phyloP scores from a whole-genome alignment of 1,140 invertebrate species.

The Pissodes strobi region DNA sequence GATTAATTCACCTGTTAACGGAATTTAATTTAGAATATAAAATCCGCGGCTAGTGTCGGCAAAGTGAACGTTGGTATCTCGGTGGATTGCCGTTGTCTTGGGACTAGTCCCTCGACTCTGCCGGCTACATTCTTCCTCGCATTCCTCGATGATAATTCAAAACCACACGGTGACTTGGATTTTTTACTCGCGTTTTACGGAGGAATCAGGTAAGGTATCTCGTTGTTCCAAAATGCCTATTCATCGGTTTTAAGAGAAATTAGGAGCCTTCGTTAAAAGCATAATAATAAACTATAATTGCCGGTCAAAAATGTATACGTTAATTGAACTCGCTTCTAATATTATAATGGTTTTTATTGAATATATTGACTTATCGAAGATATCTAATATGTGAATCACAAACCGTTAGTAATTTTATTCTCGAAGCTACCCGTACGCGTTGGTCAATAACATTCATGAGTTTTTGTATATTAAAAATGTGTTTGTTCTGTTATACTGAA shows the following conservation, averaged over 20 bases:
- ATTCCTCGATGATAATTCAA: constrained; percentile 48
- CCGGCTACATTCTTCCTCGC: constrained; percentile 33
- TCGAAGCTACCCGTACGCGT: too few species aligned
- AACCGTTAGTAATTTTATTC: too few species aligned
- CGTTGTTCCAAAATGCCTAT: constrained; percentile 49
- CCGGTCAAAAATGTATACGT: constrained; percentile 24
- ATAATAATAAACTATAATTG: constrained; percentile 47
- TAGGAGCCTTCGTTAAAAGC: constrained; percentile 44
- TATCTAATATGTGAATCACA: too few species aligned
- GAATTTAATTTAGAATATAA: constrained; percentile 35
- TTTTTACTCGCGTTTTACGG: constrained; percentile 42
- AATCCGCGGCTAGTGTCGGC: constrained; percentile 25
- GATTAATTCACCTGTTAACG: constrained; percentile 26
- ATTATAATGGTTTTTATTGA: constrained; percentile 35
- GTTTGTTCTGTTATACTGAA: too few species aligned
- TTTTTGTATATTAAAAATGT: too few species aligned
- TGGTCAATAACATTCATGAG: too few species aligned
- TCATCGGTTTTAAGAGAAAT: constrained; percentile 54
- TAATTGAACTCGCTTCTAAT: too few species aligned
- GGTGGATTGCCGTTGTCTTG: constrained; percentile 13
- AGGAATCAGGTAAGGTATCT: constrained; percentile 49
- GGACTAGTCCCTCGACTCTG: constrained; percentile 10
- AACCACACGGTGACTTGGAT: constrained; percentile 45
- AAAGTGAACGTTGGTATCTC: neutral
- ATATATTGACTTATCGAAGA: constrained; percentile 39